Percentiles rank a stretch among this genome's conserved stretches.
These are phyloP conservation scores for Tuberolachnus salignus DNA, from an alignment of 2,888 invertebrate species.

Conservation along the genomic window DNA sequence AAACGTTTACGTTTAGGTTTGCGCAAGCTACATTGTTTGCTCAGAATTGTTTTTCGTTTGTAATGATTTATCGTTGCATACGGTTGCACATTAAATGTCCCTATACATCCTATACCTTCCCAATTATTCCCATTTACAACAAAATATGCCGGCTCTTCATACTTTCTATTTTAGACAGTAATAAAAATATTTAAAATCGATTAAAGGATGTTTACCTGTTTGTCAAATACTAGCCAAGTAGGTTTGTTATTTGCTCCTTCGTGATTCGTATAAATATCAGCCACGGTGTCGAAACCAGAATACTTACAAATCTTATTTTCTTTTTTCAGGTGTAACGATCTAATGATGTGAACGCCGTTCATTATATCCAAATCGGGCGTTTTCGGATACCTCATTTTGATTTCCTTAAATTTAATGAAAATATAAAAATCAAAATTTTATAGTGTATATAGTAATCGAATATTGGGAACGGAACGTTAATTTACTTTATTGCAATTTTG, in stretches of 20 bases:
- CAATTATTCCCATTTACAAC: too few relatives aligned
- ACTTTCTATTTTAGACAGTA: too few relatives aligned
- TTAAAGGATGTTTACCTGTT: slow-evolving; percentile 68
- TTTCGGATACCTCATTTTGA: slow-evolving; percentile 39
- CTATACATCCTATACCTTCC: too few relatives aligned
- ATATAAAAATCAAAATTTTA: neutral
- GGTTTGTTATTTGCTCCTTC: slow-evolving; percentile 64
- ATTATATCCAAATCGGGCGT: slow-evolving; percentile 40
- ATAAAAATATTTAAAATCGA: too few relatives aligned
- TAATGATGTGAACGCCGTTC: slow-evolving; percentile 31
- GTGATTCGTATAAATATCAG: neutral
- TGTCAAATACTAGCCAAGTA: slow-evolving; percentile 86
- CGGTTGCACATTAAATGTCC: too few relatives aligned
- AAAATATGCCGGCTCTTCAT: too few relatives aligned
- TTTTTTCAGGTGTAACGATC: slow-evolving; percentile 36
- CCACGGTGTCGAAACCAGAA: neutral
- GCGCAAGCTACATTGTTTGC: too few relatives aligned
- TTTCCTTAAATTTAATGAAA: neutral
- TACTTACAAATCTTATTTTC: neutral
- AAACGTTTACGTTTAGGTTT: too few relatives aligned
- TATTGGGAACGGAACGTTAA: neutral
- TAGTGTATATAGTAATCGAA: too few relatives aligned
- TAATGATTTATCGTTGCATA: too few relatives aligned
- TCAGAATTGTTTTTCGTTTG: too few relatives aligned
- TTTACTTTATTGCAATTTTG: slow-evolving; percentile 16